phyloP scores from a whole-genome alignment of 2,797 vertebrate species.

The Aldrovandia affinis region DNA sequence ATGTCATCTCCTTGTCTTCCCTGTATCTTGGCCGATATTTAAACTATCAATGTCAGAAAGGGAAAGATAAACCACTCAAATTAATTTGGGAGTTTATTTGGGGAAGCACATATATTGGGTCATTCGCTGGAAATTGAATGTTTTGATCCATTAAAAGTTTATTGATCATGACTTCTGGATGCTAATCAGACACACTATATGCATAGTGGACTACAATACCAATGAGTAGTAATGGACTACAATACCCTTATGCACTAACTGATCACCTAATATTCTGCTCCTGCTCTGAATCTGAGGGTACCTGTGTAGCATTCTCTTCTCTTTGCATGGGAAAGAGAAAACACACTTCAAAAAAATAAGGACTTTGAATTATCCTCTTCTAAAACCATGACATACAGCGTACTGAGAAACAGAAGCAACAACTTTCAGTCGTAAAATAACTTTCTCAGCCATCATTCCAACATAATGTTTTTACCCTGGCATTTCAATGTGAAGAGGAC shows the following conservation, averaged over 20 bases:
- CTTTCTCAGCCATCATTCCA: too few relatives aligned
- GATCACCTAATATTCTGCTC: constrained; percentile 74
- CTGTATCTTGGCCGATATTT: background rate
- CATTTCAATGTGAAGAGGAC: too few relatives aligned
- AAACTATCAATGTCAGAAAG: background rate
- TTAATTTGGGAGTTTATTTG: background rate
- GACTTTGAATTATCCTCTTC: background rate
- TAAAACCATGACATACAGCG: too few relatives aligned
- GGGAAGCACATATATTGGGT: background rate
- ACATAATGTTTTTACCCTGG: too few relatives aligned
- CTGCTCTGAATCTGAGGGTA: constrained; percentile 60
- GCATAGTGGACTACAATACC: background rate
- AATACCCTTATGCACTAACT: background rate
- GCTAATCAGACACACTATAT: background rate
- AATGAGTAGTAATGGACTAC: background rate
- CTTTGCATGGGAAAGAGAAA: constrained; percentile 50
- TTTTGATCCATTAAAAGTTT: background rate
- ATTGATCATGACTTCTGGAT: background rate
- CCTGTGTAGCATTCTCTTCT: constrained; percentile 70
- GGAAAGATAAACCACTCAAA: background rate
- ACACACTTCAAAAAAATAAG: background rate
- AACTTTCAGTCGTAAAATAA: background rate
- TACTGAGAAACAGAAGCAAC: background rate
- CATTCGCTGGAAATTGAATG: background rate
- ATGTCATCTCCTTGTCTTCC: background rate